A percentile compares a stretch with the other conserved stretches of the same genome.
Conservation (phyloP, 2,888 invertebrate genomes). For the Plemyria rubiginata region DNA sequence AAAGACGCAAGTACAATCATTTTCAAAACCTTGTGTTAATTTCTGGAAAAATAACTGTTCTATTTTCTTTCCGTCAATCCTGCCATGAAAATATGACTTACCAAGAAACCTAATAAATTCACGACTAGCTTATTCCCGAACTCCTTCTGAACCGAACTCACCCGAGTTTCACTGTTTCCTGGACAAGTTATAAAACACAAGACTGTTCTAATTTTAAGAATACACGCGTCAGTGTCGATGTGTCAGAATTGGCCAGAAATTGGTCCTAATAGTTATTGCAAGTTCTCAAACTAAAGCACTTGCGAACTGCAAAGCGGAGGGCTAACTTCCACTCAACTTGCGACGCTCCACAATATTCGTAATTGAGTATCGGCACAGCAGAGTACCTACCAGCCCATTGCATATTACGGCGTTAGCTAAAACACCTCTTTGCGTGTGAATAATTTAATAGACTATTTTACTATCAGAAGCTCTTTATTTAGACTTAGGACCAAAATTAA, state of each 20-base stretch:
- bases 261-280: conserved; percentile 22
- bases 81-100: no score
- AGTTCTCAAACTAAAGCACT: conserved; percentile 30
- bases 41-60: no score
- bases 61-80: no score
- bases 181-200: neutral
- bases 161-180: no score
- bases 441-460: no score
- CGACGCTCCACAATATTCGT: conserved; percentile 32
- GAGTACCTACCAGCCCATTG: conserved; percentile 2
- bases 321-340: conserved; percentile 33
- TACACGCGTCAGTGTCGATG: neutral
- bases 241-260: conserved; percentile 1
- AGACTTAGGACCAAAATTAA: no score
- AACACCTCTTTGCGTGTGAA: neutral
- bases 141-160: no score
- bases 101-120: no score
- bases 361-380: conserved; percentile 35
- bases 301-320: conserved; percentile 34
- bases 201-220: neutral
- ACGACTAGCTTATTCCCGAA: no score
- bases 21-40: no score
- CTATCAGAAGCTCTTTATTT: no score
- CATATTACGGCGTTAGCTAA: neutral
- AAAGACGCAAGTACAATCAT: no score